These are phyloP conservation scores for Bombus huntii DNA, from an alignment of 1,140 invertebrate species.

Conservation along the genomic window DNA sequence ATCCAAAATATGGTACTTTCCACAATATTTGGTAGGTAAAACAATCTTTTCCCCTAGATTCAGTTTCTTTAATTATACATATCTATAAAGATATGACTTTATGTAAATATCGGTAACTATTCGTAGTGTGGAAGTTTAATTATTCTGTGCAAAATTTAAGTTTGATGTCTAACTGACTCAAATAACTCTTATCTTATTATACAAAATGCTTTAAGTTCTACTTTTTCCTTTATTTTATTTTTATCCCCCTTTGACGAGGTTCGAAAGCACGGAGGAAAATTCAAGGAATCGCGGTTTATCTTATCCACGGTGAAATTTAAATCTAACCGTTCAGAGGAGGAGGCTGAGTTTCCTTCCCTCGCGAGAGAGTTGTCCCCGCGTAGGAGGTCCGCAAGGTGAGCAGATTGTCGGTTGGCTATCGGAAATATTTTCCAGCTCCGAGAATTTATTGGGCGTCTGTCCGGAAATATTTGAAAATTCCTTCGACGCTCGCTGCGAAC, in stretches of 20 bases:
- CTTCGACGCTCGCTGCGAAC: conserved; percentile 60
- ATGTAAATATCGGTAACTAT: no score
- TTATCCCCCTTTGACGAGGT: background rate
- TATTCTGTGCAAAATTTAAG: background rate
- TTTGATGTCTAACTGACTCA: background rate
- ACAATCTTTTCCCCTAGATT: no score
- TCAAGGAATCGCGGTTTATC: conserved; percentile 56
- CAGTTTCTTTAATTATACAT: no score
- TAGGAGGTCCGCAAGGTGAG: conserved; percentile 61
- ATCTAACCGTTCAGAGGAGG: conserved; percentile 40
- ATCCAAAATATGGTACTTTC: no score
- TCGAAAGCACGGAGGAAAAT: background rate
- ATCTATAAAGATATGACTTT: no score
- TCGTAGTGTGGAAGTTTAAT: no score
- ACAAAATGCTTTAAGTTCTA: background rate
- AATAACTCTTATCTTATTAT: no score
- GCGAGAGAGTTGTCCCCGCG: conserved; percentile 44
- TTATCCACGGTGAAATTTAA: conserved; percentile 70
- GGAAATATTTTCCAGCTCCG: conserved; percentile 76
- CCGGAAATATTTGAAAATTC: conserved; percentile 78
- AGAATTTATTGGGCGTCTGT: conserved; percentile 78
- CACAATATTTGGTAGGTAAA: no score
- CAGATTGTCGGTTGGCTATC: conserved; percentile 72
- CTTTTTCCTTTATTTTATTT: background rate
- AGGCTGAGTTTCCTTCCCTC: background rate